Conservation (phyloP, 1,140 invertebrate species). For the Euschistus heros region DNA sequence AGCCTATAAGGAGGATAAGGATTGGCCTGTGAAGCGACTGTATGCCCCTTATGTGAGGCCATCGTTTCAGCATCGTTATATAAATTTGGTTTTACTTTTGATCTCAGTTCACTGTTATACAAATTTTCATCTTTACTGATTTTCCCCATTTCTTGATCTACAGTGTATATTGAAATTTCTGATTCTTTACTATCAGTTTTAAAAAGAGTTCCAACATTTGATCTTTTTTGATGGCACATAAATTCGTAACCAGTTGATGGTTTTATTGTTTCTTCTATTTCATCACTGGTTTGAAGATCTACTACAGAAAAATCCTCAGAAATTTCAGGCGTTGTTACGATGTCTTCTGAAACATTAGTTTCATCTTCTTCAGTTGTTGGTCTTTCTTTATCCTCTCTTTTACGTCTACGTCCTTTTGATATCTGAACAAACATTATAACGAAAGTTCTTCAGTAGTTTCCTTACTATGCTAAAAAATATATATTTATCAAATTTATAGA, state of each 20-base stretch:
- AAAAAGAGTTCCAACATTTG: neutral
- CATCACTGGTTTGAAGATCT: constrained; percentile 9
- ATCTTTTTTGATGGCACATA: neutral
- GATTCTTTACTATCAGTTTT: neutral
- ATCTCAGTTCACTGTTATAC: neutral
- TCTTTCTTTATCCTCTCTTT: neutral
- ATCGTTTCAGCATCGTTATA: neutral
- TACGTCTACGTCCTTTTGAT: constrained; percentile 11
- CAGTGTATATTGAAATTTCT: constrained; percentile 13
- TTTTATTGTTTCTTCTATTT: neutral
- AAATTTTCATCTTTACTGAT: neutral
- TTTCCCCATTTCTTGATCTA: constrained; percentile 11
- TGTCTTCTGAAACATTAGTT: neutral
- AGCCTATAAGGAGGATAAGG: constrained; percentile 26
- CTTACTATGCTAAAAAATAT: neutral
- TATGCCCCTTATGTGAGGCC: neutral
- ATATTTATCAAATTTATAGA: too few species aligned
- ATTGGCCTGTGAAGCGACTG: constrained; percentile 16
- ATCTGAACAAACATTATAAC: constrained; percentile 22
- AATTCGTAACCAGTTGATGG: neutral
- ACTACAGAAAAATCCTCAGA: neutral
- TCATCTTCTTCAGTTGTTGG: neutral
- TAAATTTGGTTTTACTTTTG: neutral
- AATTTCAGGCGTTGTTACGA: neutral
- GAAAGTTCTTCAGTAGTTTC: neutral